Base-by-base conservation (phyloP, 2,797 vertebrate genomes). In the Chrysocyon brachyurus region DNA sequence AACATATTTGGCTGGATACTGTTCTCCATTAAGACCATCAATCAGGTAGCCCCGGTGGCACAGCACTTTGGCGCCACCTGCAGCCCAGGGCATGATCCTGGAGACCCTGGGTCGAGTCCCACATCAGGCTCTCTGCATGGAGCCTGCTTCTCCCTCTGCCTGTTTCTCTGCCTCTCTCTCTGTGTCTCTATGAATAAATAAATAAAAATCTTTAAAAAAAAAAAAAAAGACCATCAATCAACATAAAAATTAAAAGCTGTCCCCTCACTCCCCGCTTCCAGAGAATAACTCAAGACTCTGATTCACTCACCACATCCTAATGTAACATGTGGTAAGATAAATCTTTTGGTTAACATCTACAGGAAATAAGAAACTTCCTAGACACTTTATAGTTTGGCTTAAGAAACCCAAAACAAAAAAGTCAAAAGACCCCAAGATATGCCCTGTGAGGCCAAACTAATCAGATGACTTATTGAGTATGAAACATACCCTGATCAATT, bases 241-340 rank as follows among this genome's bases (percentile, higher is more conserved):
- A 90, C 79, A 96, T 81, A 83, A 97, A 96, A 97, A 97, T 94
- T 73, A 93, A 98, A 96, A 94, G 94, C 75, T 87, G 66, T 93
- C 70, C 75, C 72, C 33, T 95, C 21, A 12, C 11, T 92, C 57
- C 2, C 63, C 75, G 90, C 72, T 97, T 95, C 33, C 89, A 97
- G 73, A 97, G 10, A 66, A 33, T 84, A 93, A 96, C 89, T 97
- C 91, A 97, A 92, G 68, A 46, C 92, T 92, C 82, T 97, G 87
- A 97, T 95, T 97, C 94, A 98, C 59, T 97, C 68, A 97, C 88
- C 96, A 97, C 97, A 97, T 97, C 86, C 89, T 96, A 97, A 98
- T 83, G 66, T 70, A 94, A 72, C 96, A 96, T 91, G 94, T 93
- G 97, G 94, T 88, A 87, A 97, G 92, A 96, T 96, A 96, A 97